phyloP scores from a whole-genome alignment of 2,797 vertebrate genomes.

The Macropodus opercularis region DNA sequence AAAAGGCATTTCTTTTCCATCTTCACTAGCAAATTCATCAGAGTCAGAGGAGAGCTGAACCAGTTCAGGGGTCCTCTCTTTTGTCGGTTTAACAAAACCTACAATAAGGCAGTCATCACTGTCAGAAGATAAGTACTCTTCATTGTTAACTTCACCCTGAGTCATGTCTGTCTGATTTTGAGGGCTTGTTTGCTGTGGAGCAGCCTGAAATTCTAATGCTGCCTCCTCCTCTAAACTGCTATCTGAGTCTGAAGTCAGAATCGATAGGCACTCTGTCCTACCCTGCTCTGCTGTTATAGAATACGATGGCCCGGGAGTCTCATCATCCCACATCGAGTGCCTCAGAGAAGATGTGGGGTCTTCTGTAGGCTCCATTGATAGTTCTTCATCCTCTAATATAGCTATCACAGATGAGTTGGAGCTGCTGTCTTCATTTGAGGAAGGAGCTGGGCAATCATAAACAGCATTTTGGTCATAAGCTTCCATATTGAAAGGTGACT shows the following conservation, averaged over 20 bases:
- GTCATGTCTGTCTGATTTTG: slow-evolving; percentile 32
- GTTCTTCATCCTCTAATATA: slow-evolving; percentile 88
- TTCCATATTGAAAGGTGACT: slow-evolving; percentile 93
- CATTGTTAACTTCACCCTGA: slow-evolving; percentile 24
- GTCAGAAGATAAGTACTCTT: slow-evolving; percentile 64
- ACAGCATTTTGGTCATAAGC: slow-evolving; percentile 91
- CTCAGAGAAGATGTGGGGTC: slow-evolving; percentile 71
- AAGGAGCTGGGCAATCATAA: slow-evolving; percentile 90
- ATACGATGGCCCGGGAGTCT: slow-evolving; percentile 95
- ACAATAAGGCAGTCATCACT: slow-evolving; percentile 91
- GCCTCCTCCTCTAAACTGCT: slow-evolving; percentile 84
- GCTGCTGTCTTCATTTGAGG: slow-evolving; percentile 88
- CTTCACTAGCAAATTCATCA: slow-evolving; percentile 81
- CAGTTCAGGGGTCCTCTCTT: slow-evolving; percentile 93
- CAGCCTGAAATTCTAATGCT: slow-evolving; percentile 44
- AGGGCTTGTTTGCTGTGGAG: slow-evolving; percentile 46
- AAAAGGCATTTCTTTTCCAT: slow-evolving; percentile 68
- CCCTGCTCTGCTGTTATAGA: slow-evolving; percentile 81
- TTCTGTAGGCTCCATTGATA: slow-evolving; percentile 63
- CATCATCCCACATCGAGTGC: slow-evolving; percentile 92
- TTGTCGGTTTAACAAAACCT: slow-evolving; percentile 88
- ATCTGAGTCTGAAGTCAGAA: slow-evolving; percentile 82
- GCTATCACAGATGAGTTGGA: slow-evolving; percentile 90
- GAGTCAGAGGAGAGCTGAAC: slow-evolving; percentile 93
- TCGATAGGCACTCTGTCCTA: slow-evolving; percentile 70